Conservation (phyloP, 2,888 invertebrate genomes). For the Phasia obesa region DNA sequence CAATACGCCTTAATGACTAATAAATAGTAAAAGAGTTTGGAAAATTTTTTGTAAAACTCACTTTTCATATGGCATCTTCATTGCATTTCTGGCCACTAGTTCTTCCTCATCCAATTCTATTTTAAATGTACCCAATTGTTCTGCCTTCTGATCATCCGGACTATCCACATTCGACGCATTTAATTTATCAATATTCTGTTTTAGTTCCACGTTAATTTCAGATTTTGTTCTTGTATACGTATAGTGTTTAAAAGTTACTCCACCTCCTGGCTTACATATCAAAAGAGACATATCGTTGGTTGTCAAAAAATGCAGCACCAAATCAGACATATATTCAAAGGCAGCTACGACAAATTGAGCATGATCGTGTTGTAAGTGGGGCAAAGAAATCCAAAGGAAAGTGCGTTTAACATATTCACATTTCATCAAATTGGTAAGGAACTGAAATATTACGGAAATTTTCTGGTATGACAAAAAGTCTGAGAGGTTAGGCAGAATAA, state of each 20-base stretch:
- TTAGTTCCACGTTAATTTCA: conserved; percentile 75
- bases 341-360: conserved; percentile 77
- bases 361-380: conserved; percentile 75
- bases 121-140: conserved; percentile 79
- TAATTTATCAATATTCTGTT: background rate
- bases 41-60: conserved; percentile 69
- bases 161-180: conserved; percentile 51
- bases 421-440: conserved; percentile 76
- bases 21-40: no score
- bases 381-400: conserved; percentile 79
- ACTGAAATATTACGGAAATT: conserved; percentile 76
- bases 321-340: conserved; percentile 80
- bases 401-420: conserved; percentile 76
- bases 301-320: conserved; percentile 77
- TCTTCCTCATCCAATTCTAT: conserved; percentile 82
- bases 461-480: conserved; percentile 77
- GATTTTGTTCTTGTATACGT: conserved; percentile 76
- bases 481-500: conserved; percentile 79
- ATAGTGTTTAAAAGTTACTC: conserved; percentile 77
- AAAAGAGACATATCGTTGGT: conserved; percentile 75
- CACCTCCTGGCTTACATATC: conserved; percentile 78
- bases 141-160: conserved; percentile 51
- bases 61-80: conserved; percentile 82
- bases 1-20: no score
- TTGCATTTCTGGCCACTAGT: conserved; percentile 80